Percentiles rank a stretch among this genome's conserved stretches.
These are phyloP conservation scores for Lagodon rhomboides DNA, from an alignment of 2,797 vertebrate species.

Conservation along the genomic window DNA sequence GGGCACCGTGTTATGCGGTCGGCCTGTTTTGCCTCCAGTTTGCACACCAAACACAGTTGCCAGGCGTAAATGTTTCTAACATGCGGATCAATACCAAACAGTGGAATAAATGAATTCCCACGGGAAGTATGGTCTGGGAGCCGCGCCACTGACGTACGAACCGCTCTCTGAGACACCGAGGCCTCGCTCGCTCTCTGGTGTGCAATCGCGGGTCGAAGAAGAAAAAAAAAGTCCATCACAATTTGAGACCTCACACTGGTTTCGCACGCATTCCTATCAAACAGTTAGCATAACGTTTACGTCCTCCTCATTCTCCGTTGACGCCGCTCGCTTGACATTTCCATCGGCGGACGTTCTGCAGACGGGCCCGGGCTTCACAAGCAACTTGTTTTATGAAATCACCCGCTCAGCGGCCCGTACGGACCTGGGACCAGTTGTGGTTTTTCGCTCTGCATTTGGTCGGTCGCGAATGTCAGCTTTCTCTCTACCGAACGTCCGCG, in stretches of 20 bases:
- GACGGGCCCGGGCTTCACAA: constrained; percentile 54
- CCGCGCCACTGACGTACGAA: constrained; percentile 66
- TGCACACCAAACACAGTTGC: constrained; percentile 72
- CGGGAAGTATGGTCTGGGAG: constrained; percentile 69
- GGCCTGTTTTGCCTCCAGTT: constrained; percentile 74
- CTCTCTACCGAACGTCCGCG: constrained; percentile 63
- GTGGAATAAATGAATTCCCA: constrained; percentile 73
- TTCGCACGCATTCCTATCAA: constrained; percentile 56
- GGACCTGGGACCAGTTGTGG: constrained; percentile 76
- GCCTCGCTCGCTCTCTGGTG: constrained; percentile 18
- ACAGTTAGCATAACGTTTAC: constrained; percentile 59
- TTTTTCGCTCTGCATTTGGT: constrained; percentile 78
- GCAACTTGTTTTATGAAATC: constrained; percentile 67
- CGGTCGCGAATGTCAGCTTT: constrained; percentile 75
- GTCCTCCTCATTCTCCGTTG: constrained; percentile 49
- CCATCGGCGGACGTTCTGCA: constrained; percentile 61
- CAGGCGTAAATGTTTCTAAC: constrained; percentile 71
- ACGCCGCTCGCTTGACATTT: constrained; percentile 62
- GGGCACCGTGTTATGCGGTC: constrained; percentile 66
- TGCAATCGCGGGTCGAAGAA: constrained; percentile 41
- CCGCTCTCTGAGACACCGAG: constrained; percentile 42
- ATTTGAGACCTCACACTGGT: constrained; percentile 36
- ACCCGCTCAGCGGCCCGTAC: constrained; percentile 60
- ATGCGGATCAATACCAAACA: constrained; percentile 75
- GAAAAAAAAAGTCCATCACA: constrained; percentile 42